Conservation (phyloP, 1,140 invertebrate species). For the Neuroterus valhalla region DNA sequence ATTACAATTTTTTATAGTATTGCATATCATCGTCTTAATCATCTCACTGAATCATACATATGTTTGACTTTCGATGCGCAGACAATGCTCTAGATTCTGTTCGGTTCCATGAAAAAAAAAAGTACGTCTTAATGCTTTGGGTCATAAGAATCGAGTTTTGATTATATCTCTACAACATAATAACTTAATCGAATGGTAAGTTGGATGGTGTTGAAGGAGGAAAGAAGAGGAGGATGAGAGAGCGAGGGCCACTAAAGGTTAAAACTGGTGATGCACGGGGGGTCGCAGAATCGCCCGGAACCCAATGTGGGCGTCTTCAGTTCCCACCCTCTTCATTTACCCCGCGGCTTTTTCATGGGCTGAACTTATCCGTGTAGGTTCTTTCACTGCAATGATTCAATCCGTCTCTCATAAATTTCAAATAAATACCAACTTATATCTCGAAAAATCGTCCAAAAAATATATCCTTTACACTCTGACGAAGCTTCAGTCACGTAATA, state of each 20-base stretch:
- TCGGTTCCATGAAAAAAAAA: slow-evolving; percentile 37
- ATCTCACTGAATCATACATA: not conserved
- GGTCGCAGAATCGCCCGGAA: slow-evolving; percentile 44
- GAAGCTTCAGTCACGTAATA: too few species aligned
- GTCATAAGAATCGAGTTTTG: slow-evolving; percentile 42
- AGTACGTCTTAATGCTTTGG: slow-evolving; percentile 41
- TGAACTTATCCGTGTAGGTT: not conserved
- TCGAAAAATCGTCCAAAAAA: not conserved
- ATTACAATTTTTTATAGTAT: not conserved
- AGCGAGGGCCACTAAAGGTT: slow-evolving; percentile 48
- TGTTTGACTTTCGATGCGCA: not conserved
- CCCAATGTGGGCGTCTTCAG: slow-evolving; percentile 56
- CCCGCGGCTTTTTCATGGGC: slow-evolving; percentile 43
- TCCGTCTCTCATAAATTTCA: not conserved
- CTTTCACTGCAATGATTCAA: not conserved
- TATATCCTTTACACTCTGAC: not conserved
- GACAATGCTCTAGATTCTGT: slow-evolving; percentile 21
- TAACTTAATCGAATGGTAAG: slow-evolving; percentile 61
- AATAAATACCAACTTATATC: not conserved
- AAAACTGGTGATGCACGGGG: slow-evolving; percentile 37
- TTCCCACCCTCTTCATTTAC: slow-evolving; percentile 45
- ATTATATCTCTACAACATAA: slow-evolving; percentile 59
- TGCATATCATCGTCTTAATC: slow-evolving; percentile 6
- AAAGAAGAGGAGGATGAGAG: slow-evolving; percentile 48
- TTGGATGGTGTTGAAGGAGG: slow-evolving; percentile 48